These are phyloP conservation scores for Dyspetes luteomarginatus DNA, from an alignment of 2,888 invertebrate species.

Conservation along the genomic window DNA sequence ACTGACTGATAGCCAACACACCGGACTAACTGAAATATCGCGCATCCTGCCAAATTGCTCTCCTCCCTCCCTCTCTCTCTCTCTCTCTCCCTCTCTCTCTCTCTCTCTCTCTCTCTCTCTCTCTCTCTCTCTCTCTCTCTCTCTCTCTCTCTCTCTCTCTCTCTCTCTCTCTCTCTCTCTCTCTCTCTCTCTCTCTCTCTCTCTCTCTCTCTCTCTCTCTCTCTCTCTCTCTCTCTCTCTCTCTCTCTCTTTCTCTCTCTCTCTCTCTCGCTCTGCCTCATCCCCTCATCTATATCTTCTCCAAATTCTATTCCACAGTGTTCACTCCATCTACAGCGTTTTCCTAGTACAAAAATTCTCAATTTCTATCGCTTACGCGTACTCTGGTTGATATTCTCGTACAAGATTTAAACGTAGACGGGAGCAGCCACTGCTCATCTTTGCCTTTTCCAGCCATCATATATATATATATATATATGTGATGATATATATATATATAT, in stretches of 20 bases:
- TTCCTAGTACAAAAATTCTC: background rate
- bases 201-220: constrained; percentile 23
- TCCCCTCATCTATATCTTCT: background rate
- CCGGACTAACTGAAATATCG: constrained; percentile 60
- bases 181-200: constrained; percentile 9
- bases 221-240: constrained; percentile 3
- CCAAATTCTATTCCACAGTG: background rate
- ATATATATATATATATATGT: too few species aligned
- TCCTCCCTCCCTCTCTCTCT: constrained; percentile 29
- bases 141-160: background rate
- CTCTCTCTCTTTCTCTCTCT: constrained; percentile 19
- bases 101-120: background rate
- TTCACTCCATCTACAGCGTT: constrained; percentile 2
- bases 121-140: constrained; percentile 25
- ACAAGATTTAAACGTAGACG: constrained; percentile 35
- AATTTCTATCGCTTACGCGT: background rate
- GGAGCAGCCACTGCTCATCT: background rate
- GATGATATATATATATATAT: too few species aligned
- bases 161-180: constrained; percentile 22
- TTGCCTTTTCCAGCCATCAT: background rate
- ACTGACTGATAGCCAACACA: constrained; percentile 55
- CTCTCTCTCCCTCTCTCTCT: too few species aligned
- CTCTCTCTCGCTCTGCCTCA: background rate
- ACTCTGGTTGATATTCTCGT: constrained; percentile 6
- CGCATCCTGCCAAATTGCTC: constrained; percentile 49